phyloP scores from a whole-genome alignment of 2,797 vertebrate genomes.

The Pseudochirops cupreus region DNA sequence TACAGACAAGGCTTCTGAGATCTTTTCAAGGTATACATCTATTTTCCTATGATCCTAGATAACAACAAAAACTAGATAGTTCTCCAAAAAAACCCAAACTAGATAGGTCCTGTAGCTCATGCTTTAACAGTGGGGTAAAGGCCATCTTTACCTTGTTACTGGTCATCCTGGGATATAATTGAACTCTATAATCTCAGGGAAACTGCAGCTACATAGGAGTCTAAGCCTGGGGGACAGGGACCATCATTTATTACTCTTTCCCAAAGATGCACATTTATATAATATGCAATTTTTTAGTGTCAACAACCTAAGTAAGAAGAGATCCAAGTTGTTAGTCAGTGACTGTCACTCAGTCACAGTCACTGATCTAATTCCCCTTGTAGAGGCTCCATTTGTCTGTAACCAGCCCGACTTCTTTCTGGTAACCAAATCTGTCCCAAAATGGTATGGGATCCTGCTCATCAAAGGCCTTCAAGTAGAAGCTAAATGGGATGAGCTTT shows the following conservation, averaged over 20 bases:
- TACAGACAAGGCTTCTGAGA: background rate
- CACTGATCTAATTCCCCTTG: background rate
- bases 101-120: background rate
- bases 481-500: background rate
- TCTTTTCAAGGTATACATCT: background rate
- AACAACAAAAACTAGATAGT: background rate
- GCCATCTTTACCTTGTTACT: background rate
- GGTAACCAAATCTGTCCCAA: background rate
- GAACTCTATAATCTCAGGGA: background rate
- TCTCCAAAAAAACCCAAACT: background rate
- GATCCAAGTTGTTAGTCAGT: background rate
- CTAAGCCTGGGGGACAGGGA: background rate
- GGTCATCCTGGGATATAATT: background rate
- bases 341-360: background rate
- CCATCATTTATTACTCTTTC: background rate
- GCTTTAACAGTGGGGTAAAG: background rate
- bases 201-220: background rate
- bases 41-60: background rate
- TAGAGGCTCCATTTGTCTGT: background rate
- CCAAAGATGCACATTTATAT: background rate
- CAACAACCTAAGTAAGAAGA: background rate
- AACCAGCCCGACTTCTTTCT: background rate
- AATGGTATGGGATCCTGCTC: background rate
- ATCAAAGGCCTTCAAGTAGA: background rate
- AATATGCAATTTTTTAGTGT: background rate